Evolutionary conservation across 2,888 invertebrate genomes (phyloP).

Genomic region (Dendrolimus pini): DNA sequence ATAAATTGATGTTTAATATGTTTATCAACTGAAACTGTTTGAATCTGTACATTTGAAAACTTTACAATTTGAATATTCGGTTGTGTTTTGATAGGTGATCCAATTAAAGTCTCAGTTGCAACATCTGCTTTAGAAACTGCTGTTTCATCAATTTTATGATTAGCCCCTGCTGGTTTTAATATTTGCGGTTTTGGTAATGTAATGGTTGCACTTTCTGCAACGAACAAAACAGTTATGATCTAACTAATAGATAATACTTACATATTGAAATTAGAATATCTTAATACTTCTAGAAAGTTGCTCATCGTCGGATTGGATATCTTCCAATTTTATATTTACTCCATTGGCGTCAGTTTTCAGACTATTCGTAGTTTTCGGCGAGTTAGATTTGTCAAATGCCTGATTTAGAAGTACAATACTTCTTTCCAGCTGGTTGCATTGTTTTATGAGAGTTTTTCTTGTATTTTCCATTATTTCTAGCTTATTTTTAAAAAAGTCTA

Average conservation of each 20-base stretch:
- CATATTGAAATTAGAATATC: background rate
- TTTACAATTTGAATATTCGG: slow-evolving; percentile 11
- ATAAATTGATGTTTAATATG: slow-evolving; percentile 22
- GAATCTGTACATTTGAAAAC: slow-evolving; percentile 27
- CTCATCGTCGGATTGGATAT: slow-evolving; percentile 52
- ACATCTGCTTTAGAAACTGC: slow-evolving; percentile 8
- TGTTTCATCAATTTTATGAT: slow-evolving; percentile 12
- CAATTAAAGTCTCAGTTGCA: slow-evolving; percentile 2
- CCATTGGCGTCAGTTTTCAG: slow-evolving; percentile 5
- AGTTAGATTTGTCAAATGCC: slow-evolving; percentile 33
- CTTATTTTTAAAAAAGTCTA: slow-evolving; percentile 46
- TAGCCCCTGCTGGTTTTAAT: slow-evolving; percentile 20
- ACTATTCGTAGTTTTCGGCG: background rate
- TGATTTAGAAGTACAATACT: slow-evolving; percentile 50
- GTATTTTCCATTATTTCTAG: slow-evolving; percentile 38
- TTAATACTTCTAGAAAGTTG: slow-evolving; percentile 40
- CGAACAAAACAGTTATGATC: slow-evolving; percentile 4
- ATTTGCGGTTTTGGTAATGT: slow-evolving; percentile 45
- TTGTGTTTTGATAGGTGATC: slow-evolving; percentile 11
- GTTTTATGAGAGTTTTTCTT: slow-evolving; percentile 36
- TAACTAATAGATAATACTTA: background rate
- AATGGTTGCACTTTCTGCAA: slow-evolving; percentile 51
- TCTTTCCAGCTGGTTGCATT: slow-evolving; percentile 50
- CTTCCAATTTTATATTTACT: slow-evolving; percentile 39
- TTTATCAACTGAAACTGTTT: slow-evolving; percentile 30